phyloP scores from a whole-genome alignment of 2,113 vertebrate genomes.

The Actenoides hombroni region DNA sequence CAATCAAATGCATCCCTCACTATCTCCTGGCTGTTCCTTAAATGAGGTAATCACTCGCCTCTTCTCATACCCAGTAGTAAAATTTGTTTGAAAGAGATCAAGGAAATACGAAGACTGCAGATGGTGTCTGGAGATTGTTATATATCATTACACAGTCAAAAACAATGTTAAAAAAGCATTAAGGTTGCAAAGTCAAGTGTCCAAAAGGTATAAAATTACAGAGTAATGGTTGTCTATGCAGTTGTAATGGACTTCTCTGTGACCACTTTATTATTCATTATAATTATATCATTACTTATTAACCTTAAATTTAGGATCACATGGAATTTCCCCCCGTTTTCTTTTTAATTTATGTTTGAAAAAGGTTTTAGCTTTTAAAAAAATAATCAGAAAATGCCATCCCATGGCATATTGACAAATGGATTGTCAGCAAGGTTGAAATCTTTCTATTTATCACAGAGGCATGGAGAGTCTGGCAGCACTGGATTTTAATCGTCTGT shows the following conservation, averaged over 20 bases:
- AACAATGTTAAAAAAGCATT: conserved; percentile 58
- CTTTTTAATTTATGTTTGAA: conserved; percentile 46
- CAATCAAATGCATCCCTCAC: not conserved
- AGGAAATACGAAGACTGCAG: conserved; percentile 27
- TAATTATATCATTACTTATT: conserved; percentile 56
- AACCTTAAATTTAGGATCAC: conserved; percentile 45
- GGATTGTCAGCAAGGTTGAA: conserved; percentile 29
- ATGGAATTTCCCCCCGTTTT: conserved; percentile 23
- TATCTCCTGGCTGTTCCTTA: not conserved
- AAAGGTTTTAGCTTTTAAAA: not conserved
- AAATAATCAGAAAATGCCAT: conserved; percentile 15
- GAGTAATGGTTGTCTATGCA: not conserved
- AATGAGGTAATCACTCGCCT: not conserved
- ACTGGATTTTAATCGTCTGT: not conserved
- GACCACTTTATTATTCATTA: conserved; percentile 47
- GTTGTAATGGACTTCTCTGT: conserved; percentile 29
- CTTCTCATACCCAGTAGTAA: not conserved
- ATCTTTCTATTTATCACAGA: conserved; percentile 40
- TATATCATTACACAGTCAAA: conserved; percentile 24
- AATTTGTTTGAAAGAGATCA: conserved; percentile 20
- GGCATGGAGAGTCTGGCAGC: not conserved
- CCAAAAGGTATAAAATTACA: conserved; percentile 46
- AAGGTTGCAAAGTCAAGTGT: conserved; percentile 43
- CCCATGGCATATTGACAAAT: conserved; percentile 40
- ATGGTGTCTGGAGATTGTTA: conserved; percentile 31